A percentile compares a stretch with the other conserved stretches of the same genome.
Conservation (phyloP, 1,140 invertebrate genomes). For the Pachyrhynchus sulphureomaculatus region DNA sequence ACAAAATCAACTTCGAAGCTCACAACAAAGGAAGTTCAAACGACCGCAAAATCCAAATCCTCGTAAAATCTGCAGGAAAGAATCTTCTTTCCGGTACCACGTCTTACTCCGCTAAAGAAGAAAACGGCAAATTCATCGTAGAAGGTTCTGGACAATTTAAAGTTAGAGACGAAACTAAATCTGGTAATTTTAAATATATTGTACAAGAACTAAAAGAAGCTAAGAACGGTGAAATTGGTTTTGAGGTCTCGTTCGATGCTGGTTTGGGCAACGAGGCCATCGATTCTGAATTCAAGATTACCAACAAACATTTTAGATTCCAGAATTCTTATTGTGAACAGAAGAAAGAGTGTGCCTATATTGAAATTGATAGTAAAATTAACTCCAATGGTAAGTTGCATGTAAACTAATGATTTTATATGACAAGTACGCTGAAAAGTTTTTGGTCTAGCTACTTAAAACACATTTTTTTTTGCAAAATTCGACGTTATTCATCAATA, state of each 20-base stretch:
- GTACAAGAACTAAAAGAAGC: conserved; percentile 60
- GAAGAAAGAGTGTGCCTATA: conserved; percentile 72
- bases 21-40: conserved; percentile 61
- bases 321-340: conserved; percentile 73
- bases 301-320: conserved; percentile 68
- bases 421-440: too few relatives aligned
- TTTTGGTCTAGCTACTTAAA: too few relatives aligned
- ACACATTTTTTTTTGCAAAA: too few relatives aligned
- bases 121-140: conserved; percentile 67
- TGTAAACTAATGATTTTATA: neutral
- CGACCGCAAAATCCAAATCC: conserved; percentile 57
- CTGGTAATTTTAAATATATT: conserved; percentile 71
- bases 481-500: too few relatives aligned
- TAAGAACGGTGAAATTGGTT: conserved; percentile 63
- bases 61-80: conserved; percentile 62
- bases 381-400: conserved; percentile 55
- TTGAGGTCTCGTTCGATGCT: conserved; percentile 58
- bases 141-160: conserved; percentile 70
- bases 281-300: conserved; percentile 66
- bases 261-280: conserved; percentile 56
- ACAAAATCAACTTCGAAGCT: conserved; percentile 66
- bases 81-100: conserved; percentile 67
- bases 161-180: conserved; percentile 64
- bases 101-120: conserved; percentile 67
- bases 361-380: conserved; percentile 65